These are phyloP conservation scores for Erebia aethiops DNA, from an alignment of 2,888 invertebrate species.

Conservation along the genomic window DNA sequence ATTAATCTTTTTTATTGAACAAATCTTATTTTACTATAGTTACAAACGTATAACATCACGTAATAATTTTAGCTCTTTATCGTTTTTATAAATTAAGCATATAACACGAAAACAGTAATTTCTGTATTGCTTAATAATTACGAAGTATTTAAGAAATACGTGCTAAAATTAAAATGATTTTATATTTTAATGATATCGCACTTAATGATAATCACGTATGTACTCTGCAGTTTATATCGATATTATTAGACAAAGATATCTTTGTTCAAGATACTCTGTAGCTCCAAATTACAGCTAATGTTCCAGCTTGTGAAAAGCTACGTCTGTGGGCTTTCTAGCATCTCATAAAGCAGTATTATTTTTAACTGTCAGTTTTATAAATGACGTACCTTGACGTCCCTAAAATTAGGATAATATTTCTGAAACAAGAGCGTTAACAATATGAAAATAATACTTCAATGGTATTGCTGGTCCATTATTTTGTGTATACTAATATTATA, in stretches of 20 bases:
- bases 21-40: not conserved
- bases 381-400: too few species aligned
- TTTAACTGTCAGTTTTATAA: too few species aligned
- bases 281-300: too few species aligned
- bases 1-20: not conserved
- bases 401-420: too few species aligned
- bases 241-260: not conserved
- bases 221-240: not conserved
- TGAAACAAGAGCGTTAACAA: too few species aligned
- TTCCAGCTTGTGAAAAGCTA: too few species aligned
- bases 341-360: too few species aligned
- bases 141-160: conserved; percentile 5
- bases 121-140: conserved; percentile 6
- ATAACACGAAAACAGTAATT: conserved; percentile 11
- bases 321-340: too few species aligned
- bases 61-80: not conserved
- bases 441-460: too few species aligned
- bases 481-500: too few species aligned
- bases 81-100: not conserved
- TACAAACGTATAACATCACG: conserved; percentile 3
- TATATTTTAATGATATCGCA: not conserved
- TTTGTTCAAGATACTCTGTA: too few species aligned
- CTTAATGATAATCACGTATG: not conserved
- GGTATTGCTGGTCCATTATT: too few species aligned
- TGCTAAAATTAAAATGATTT: conserved; percentile 4